A percentile compares a stretch with the other conserved stretches of the same genome.
Evolutionary conservation across 2,797 vertebrate genomes (phyloP).

Genomic region (Centroberyx gerrardi): DNA sequence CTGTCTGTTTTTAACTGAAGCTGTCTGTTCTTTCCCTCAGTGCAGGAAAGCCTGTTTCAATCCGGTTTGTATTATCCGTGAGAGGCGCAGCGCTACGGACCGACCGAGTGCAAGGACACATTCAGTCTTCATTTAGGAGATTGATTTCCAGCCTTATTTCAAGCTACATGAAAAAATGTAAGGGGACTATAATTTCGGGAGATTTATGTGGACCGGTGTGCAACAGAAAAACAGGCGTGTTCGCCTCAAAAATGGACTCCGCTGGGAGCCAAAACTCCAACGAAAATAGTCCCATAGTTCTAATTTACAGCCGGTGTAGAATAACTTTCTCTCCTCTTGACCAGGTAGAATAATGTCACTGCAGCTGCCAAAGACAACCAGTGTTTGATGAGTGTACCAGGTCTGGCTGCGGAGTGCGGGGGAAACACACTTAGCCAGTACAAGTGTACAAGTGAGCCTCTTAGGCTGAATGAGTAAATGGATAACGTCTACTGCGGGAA

Average conservation of each 20-base stretch:
- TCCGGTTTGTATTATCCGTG: constrained; percentile 33
- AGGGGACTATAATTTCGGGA: constrained; percentile 67
- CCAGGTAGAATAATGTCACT: constrained; percentile 77
- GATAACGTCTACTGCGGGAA: constrained; percentile 54
- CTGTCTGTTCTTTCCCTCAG: constrained; percentile 43
- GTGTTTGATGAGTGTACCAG: constrained; percentile 83
- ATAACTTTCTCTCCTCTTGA: constrained; percentile 81
- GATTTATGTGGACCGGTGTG: constrained; percentile 74
- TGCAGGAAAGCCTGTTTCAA: constrained; percentile 32
- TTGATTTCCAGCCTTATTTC: constrained; percentile 71
- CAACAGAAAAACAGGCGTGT: constrained; percentile 68
- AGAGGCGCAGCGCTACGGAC: constrained; percentile 14
- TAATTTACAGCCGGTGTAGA: constrained; percentile 85
- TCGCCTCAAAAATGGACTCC: constrained; percentile 69
- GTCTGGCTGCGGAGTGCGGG: constrained; percentile 58
- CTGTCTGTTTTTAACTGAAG: constrained; percentile 33
- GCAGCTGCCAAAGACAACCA: constrained; percentile 83
- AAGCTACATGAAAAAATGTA: constrained; percentile 60
- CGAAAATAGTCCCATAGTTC: constrained; percentile 79
- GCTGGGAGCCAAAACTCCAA: constrained; percentile 64
- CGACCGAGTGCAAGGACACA: constrained; percentile 52
- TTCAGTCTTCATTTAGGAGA: constrained; percentile 71
- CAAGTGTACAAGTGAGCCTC: constrained; percentile 62
- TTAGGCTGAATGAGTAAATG: constrained; percentile 36
- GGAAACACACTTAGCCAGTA: constrained; percentile 42